A percentile compares a stretch with the other conserved stretches of the same genome.
Conservation (phyloP, 2,888 invertebrate genomes). For the Hemicrepidius hirtus region DNA sequence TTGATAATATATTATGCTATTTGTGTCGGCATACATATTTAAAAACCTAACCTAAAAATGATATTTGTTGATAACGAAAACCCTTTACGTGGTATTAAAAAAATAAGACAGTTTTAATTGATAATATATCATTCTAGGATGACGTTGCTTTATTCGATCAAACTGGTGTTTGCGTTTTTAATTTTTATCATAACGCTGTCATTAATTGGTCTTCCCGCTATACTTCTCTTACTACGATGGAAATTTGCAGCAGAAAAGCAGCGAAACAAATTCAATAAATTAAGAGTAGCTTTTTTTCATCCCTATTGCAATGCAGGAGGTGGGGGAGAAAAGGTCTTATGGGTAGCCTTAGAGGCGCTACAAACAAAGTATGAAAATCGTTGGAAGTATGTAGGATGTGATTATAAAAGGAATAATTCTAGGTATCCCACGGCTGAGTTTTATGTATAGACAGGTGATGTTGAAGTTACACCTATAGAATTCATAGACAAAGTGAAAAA, state of each 20-base stretch:
- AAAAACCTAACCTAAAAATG: too few relatives aligned
- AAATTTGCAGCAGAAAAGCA: slow-evolving; percentile 61
- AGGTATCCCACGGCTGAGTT: slow-evolving; percentile 85
- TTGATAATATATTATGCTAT: too few relatives aligned
- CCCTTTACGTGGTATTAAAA: too few relatives aligned
- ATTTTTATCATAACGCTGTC: slow-evolving; percentile 55
- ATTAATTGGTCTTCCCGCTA: slow-evolving; percentile 60
- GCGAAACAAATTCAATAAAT: slow-evolving; percentile 69
- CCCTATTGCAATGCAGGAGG: slow-evolving; percentile 99
- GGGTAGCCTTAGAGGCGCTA: slow-evolving; percentile 92
- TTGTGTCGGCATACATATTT: too few relatives aligned
- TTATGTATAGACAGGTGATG: slow-evolving; percentile 94
- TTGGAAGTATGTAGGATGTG: background rate
- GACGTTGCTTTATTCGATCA: slow-evolving; percentile 58
- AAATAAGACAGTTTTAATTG: too few relatives aligned
- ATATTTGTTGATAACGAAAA: too few relatives aligned
- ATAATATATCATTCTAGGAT: slow-evolving; percentile 49
- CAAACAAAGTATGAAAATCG: slow-evolving; percentile 77
- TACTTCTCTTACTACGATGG: slow-evolving; percentile 63
- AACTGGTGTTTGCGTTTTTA: slow-evolving; percentile 58
- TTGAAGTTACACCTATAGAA: slow-evolving; percentile 83
- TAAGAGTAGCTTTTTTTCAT: slow-evolving; percentile 93
- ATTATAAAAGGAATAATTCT: slow-evolving; percentile 23
- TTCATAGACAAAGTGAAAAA: slow-evolving; percentile 87
- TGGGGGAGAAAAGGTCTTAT: slow-evolving; percentile 97